Evolutionary conservation across 2,888 invertebrate species (phyloP), one percentile per base, ranked within the genome.

Genomic region (Fragum sueziense): DNA sequence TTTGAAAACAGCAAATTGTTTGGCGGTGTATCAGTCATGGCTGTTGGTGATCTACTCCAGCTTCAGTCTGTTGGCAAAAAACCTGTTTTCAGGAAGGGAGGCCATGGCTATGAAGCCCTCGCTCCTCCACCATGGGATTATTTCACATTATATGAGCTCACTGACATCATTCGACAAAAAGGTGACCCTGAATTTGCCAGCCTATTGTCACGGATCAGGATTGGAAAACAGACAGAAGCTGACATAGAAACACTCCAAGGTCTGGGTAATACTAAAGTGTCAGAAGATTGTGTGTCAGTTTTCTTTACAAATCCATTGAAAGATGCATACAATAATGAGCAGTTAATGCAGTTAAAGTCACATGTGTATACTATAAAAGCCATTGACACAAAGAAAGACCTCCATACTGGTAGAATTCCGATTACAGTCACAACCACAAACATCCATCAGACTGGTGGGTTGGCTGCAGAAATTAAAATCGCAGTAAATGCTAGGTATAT

Each of bases 131-230:
- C 51, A 7, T 71, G 71, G 71, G 17, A 62, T 6, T 25, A 51
- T 4, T 82, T 85, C 68, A 0, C 29, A 52, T 22, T 80, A 1
- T 69, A 67, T 72, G 82, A 80, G 52, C 51, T 82, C 0, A 80
- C 70, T 34, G 74, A 75, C 14, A 74, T 79, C 27, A 34, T 72
- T 2, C 47, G 78, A 17, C 85, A 82, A 59, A 76, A 77, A 59
- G 79, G 52, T 20, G 84, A 84, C 47, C 74, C 74, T 47, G 27
- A 25, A 27, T 84, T 84, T 74, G 80, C 80, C 37, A 37, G 70
- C 25, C 41, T 76, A 14, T 31, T 84, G 52, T 34, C 57, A 34
- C 27, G 74, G 22, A 34, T 80, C 3, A 27, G 80, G 20, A 33
- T 67, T 62, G 73, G 76, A n/a, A 25, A 73, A 31, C 76, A 76